A percentile compares a stretch with the other conserved stretches of the same genome.
phyloP scores from a whole-genome alignment of 2,113 vertebrate genomes.

The Phoenicopterus ruber region DNA sequence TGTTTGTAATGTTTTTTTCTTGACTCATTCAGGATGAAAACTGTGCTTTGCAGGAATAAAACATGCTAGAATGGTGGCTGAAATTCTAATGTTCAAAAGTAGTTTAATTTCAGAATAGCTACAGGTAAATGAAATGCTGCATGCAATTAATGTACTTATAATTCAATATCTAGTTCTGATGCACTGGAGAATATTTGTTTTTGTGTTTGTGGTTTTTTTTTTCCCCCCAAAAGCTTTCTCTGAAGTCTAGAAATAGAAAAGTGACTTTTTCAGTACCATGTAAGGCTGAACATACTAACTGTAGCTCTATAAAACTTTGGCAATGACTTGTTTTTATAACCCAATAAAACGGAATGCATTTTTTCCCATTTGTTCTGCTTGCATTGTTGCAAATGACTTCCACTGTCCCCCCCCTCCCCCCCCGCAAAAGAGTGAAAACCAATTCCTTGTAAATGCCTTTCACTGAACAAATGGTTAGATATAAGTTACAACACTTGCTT shows the following conservation, averaged over 20 bases:
- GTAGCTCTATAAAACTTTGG: background rate
- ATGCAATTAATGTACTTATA: background rate
- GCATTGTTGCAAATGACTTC: background rate
- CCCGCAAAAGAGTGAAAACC: background rate
- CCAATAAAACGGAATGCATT: background rate
- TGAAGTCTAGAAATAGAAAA: background rate
- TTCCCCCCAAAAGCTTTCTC: background rate
- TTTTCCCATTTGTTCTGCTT: slow-evolving; percentile 20
- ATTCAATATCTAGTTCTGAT: background rate
- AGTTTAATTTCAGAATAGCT: background rate
- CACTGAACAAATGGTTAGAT: background rate
- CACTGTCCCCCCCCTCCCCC: background rate
- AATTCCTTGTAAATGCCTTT: background rate
- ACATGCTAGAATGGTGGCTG: background rate
- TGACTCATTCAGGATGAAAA: background rate
- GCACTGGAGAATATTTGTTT: background rate
- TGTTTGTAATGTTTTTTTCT: background rate
- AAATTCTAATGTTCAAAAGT: background rate
- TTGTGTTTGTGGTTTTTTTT: background rate
- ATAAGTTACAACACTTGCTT: background rate
- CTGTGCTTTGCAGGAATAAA: background rate
- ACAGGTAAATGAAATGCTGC: background rate
- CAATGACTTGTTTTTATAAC: slow-evolving; percentile 10
- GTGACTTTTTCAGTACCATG: background rate
- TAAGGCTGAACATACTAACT: background rate